Base-by-base conservation (phyloP, 2,113 vertebrate genomes). In the Eulemur macaco region DNA sequence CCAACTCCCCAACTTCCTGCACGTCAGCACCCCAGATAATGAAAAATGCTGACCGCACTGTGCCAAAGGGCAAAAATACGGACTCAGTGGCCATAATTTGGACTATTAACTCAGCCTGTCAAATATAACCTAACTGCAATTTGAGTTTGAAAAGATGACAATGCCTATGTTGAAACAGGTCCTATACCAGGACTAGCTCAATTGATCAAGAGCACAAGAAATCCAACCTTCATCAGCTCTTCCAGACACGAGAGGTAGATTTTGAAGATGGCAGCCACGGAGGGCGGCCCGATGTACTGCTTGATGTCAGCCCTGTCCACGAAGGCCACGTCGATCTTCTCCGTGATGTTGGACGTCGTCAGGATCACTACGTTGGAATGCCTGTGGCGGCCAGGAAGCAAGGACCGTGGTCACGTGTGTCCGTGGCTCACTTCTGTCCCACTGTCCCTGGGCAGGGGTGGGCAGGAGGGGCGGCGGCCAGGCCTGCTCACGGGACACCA, bases 271-370 rank as follows among this genome's bases (percentile, higher is more conserved):
- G 99, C 99, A 27, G 99, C 98, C 18, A 98, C 97, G 2, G 99
- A 99, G 2, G 99, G 99, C 0, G 99, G 99, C 27, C 99, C 99
- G 4, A 99, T 99, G 85, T 99, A 99, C 95, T 99, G 99, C 97
- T 99, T 99, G 98, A 99, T 99, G 98, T 99, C 99, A 11, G 99
- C 99, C 97, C 99, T 98, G 98, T 99, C 99, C 97, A 99, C 99
- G 95, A 99, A 99, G 29, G 99, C 99, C 99, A 99, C 97, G 94
- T 99, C 99, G 23, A 99, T 99, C 98, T 99, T 99, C 96, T 99
- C 99, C 0, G 99, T 99, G 97, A 99, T 99, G 85, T 99, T 99
- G 95, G 99, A 99, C 21, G 99, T 99, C 1, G 99, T 99, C 97
- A 99, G 98, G 93, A 99, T 99, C 96, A 99, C 99, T 8, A 99